Percentiles rank a stretch among this genome's conserved stretches.
Evolutionary conservation across 92 coral and sea anemone genomes (phyloP).

Genomic region (Bergia sp.): DNA sequence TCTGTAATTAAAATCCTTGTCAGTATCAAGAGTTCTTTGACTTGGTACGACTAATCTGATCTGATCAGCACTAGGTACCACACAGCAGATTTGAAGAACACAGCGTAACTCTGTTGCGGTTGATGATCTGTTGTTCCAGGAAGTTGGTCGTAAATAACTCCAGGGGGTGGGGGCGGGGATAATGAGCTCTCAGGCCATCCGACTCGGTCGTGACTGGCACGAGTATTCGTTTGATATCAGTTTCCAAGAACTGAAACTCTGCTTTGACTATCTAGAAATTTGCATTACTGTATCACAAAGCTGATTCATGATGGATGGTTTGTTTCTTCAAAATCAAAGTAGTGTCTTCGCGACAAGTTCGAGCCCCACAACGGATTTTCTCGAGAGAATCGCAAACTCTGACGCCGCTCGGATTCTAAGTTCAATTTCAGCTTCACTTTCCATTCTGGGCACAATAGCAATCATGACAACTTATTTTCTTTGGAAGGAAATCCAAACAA

Average conservation of each 20-base stretch:
- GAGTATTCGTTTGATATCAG: too few relatives aligned
- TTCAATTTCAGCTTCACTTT: constrained; percentile 64
- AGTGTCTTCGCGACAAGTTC: neutral
- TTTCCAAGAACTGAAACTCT: neutral
- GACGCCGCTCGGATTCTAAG: constrained; percentile 19
- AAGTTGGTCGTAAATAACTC: too few relatives aligned
- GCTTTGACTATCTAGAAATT: neutral
- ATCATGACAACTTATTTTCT: constrained; percentile 79
- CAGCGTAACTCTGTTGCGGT: neutral
- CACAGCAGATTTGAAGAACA: neutral
- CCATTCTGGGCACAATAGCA: constrained; percentile 71
- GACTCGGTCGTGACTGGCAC: too few relatives aligned
- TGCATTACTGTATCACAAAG: neutral
- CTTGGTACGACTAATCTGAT: neutral
- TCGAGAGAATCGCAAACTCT: constrained; percentile 7
- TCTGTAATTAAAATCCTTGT: neutral
- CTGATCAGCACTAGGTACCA: neutral
- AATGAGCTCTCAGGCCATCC: too few relatives aligned
- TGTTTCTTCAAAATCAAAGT: too few relatives aligned
- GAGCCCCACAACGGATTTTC: neutral
- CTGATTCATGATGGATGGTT: neutral
- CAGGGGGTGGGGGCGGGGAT: too few relatives aligned
- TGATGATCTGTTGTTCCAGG: neutral
- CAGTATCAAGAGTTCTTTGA: neutral
- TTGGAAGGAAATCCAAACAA: constrained; percentile 88